A percentile compares a stretch with the other conserved stretches of the same genome.
These are phyloP conservation scores for Pongo pygmaeus DNA, from an alignment of 2,113 vertebrate species.

Conservation along the genomic window DNA sequence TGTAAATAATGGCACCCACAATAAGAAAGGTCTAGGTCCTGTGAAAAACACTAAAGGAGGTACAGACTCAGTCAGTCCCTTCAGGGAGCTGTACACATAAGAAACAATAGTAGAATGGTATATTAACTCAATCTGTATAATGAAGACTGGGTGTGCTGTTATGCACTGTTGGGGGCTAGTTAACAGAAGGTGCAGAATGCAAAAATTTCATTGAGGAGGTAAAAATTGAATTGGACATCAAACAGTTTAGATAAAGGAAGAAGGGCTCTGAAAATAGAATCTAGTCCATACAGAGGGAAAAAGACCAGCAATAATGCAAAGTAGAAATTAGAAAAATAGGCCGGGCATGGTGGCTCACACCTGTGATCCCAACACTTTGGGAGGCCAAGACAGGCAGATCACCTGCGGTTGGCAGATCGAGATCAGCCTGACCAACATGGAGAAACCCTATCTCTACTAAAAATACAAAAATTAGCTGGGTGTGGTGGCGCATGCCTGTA, in stretches of 20 bases:
- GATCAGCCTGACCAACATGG: too few relatives aligned
- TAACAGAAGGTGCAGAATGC: rapidly evolving
- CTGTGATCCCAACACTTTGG: too few relatives aligned
- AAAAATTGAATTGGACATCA: not conserved
- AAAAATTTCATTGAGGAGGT: not conserved
- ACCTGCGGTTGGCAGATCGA: too few relatives aligned
- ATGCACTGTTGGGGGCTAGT: too few relatives aligned
- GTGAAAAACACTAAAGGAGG: not conserved
- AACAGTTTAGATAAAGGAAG: not conserved
- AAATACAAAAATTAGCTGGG: too few relatives aligned
- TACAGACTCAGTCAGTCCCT: not conserved
- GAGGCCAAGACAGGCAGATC: too few relatives aligned
- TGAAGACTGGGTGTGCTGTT: not conserved
- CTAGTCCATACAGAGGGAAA: not conserved
- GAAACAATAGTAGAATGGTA: not conserved
- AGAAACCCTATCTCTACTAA: too few relatives aligned
- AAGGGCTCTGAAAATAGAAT: not conserved
- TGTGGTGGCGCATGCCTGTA: too few relatives aligned
- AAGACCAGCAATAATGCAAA: not conserved
- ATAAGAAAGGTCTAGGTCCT: not conserved
- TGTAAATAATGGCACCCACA: not conserved
- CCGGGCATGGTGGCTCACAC: too few relatives aligned
- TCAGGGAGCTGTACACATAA: not conserved
- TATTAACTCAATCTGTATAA: not conserved
- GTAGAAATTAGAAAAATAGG: too few relatives aligned